Evolutionary conservation across 2,888 invertebrate genomes (phyloP).

Genomic region (Mellilla xanthometata): DNA sequence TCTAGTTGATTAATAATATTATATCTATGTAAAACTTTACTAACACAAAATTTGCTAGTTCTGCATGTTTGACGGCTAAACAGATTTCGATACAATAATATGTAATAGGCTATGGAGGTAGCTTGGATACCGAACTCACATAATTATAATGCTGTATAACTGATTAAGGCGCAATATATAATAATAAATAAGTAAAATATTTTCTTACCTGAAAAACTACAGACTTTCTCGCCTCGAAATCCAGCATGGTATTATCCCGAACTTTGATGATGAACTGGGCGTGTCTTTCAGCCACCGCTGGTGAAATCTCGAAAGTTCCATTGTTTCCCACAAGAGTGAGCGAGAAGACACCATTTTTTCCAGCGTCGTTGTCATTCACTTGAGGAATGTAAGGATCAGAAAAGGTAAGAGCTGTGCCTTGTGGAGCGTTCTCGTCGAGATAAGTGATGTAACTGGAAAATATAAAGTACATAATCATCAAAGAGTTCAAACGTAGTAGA

Average conservation of each 20-base stretch:
- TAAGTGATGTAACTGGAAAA: slow-evolving; percentile 87
- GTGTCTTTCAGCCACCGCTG: slow-evolving; percentile 90
- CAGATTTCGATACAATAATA: too few species aligned
- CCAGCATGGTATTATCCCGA: slow-evolving; percentile 90
- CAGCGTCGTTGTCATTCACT: slow-evolving; percentile 90
- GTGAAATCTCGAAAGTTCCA: slow-evolving; percentile 94
- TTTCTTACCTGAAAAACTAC: slow-evolving; percentile 88
- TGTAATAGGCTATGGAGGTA: too few species aligned
- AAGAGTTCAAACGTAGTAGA: too few species aligned
- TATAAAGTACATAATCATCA: too few species aligned
- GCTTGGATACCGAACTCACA: too few species aligned
- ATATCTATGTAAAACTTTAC: too few species aligned
- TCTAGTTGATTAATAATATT: too few species aligned
- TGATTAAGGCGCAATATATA: too few species aligned
- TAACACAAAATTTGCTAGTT: too few species aligned
- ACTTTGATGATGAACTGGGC: slow-evolving; percentile 92
- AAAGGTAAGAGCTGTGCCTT: slow-evolving; percentile 89
- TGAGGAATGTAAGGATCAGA: slow-evolving; percentile 87
- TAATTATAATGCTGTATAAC: too few species aligned
- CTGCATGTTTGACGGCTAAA: too few species aligned
- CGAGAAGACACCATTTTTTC: slow-evolving; percentile 92
- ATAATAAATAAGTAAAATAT: too few species aligned
- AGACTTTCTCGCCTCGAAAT: slow-evolving; percentile 91
- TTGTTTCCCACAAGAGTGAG: slow-evolving; percentile 90
- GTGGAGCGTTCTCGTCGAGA: slow-evolving; percentile 91